Conservation (phyloP, 2,113 vertebrate genomes). For the Cricetomys ansorgei region DNA sequence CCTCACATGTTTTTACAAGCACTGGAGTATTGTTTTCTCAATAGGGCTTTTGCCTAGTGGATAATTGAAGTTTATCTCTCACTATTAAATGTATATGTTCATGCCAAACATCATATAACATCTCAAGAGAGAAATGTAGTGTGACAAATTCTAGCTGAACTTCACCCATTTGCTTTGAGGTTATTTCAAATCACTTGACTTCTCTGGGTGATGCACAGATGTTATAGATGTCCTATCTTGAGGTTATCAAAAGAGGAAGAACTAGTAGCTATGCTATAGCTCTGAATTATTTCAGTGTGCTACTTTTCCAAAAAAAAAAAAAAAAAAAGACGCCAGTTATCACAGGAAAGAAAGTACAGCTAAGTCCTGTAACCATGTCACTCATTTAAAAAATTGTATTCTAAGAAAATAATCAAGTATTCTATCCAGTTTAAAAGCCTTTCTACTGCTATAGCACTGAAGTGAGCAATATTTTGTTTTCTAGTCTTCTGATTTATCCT, state of each 20-base stretch:
- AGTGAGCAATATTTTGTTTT: constrained; percentile 59
- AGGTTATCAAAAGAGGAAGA: background rate
- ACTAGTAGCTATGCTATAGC: constrained; percentile 47
- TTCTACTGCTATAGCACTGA: background rate
- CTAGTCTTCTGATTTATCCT: constrained; percentile 29
- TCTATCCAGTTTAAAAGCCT: constrained; percentile 20
- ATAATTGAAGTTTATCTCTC: constrained; percentile 12
- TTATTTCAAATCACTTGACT: background rate
- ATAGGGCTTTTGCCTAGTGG: background rate
- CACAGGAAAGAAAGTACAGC: background rate
- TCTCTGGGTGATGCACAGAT: constrained; percentile 25
- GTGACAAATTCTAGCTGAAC: background rate
- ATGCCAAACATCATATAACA: background rate
- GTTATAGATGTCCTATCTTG: background rate
- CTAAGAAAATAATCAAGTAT: constrained; percentile 33
- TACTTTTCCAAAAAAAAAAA: constrained; percentile 26
- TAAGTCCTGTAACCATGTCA: constrained; percentile 41
- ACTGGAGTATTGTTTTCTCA: constrained; percentile 18
- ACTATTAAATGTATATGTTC: background rate
- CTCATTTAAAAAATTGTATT: background rate
- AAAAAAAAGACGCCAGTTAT: background rate
- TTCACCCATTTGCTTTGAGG: constrained; percentile 27
- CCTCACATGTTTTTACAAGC: constrained; percentile 25
- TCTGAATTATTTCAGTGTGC: constrained; percentile 43
- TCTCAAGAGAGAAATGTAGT: background rate